Evolutionary conservation across 2,888 invertebrate species (phyloP), one percentile per base, ranked within the genome.

Genomic region (Mantis religiosa): DNA sequence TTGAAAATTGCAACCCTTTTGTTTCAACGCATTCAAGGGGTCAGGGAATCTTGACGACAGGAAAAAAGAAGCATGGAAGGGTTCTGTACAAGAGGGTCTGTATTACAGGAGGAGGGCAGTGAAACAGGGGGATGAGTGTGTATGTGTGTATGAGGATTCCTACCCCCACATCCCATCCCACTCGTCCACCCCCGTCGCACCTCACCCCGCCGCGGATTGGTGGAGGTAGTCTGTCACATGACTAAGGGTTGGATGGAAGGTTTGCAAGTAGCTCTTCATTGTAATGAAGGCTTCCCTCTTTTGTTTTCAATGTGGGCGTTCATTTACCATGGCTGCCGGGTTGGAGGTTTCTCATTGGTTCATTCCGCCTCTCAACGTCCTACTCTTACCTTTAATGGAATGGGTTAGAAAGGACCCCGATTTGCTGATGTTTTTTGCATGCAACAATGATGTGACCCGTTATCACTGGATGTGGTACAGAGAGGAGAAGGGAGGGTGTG

Each of bases 131-230:
- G 54, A 71, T 71, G 54, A 71, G 54, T 71, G 54, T 71, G 54
- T 71, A 71, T 71, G 54, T 71, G 54, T 71, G 54, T 71, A 71
- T 71, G 54, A 20, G 54, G 54, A 71, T 71, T 71, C 54, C 54
- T 71, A 71, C 54, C 54, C 54, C 25, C 20, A 71, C 54, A 71
- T 71, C 54, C 54, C 54, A 71, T 71, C 15, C 54, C 54, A 71
- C 54, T 71, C 54, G 85, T 71, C 54, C 87, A 71, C 84, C 83
- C 84, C 54, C 28, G 85, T 28, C 92, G 34, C 92, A 92, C 7
- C 92, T 92, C 47, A 92, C 92, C 90, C 92, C 93, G n/a, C 92
- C 92, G 15, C 30, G 92, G 92, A 86, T 92, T 93, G 28, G 92
- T 92, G 85, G 90, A 92, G 93, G 89, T 92, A 89, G 92, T 92